Evolutionary conservation across 2,888 invertebrate species (phyloP).

Genomic region (Steinernema carpocapsae): DNA sequence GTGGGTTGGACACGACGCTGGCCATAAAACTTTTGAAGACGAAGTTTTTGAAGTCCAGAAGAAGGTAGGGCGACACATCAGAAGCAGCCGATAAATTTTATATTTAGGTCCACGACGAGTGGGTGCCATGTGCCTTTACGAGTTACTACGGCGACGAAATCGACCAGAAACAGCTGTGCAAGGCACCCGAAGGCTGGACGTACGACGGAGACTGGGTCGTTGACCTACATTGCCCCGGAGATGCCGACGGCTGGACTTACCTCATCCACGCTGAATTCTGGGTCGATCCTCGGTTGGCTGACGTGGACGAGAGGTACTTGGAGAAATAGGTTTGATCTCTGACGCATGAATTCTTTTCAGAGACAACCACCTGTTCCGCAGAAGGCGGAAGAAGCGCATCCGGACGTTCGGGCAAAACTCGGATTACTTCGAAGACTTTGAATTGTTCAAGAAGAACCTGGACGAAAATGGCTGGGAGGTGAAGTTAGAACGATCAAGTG

Average conservation of each 20-base stretch:
- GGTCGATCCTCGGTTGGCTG: conserved; percentile 42
- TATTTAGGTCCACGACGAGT: conserved; percentile 40
- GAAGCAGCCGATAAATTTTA: neutral
- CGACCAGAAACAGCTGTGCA: conserved; percentile 32
- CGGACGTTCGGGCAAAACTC: conserved; percentile 33
- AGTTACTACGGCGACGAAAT: conserved; percentile 54
- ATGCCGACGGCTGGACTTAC: conserved; percentile 61
- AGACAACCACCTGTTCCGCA: conserved; percentile 44
- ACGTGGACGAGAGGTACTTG: conserved; percentile 37
- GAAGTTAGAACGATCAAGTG: conserved; percentile 2
- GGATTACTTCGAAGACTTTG: conserved; percentile 39
- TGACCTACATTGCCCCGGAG: conserved; percentile 58
- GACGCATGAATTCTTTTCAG: conserved; percentile 35
- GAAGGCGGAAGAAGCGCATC: conserved; percentile 44
- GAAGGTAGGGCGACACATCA: conserved; percentile 21
- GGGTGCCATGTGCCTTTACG: conserved; percentile 47
- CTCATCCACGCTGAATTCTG: conserved; percentile 52
- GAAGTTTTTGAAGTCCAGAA: conserved; percentile 50
- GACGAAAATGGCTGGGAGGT: conserved; percentile 48
- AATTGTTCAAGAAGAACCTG: conserved; percentile 38
- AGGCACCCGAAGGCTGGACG: conserved; percentile 50
- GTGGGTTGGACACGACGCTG: conserved; percentile 49
- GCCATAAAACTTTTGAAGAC: conserved; percentile 43
- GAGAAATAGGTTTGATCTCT: neutral
- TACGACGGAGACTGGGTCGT: conserved; percentile 53